phyloP scores from a whole-genome alignment of 2,113 vertebrate genomes.

The Geococcyx californianus region DNA sequence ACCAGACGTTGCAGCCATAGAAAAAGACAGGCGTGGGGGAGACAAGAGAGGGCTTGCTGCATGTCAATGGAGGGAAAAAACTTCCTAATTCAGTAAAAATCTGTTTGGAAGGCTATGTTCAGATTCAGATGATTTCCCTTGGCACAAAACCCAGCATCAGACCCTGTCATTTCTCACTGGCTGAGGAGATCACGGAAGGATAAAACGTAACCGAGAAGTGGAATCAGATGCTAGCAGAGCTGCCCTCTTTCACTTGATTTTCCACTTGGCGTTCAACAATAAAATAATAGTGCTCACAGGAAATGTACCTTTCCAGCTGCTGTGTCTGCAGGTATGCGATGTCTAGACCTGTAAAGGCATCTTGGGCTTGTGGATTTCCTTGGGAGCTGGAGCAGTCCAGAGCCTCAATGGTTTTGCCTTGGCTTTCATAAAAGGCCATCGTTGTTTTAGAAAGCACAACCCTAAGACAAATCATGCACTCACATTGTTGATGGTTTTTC shows the following conservation, averaged over 20 bases:
- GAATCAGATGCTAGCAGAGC: not conserved
- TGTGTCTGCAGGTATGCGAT: not conserved
- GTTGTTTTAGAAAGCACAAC: not conserved
- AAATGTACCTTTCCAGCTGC: not conserved
- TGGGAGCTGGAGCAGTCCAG: not conserved
- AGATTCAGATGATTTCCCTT: not conserved
- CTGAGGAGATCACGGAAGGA: not conserved
- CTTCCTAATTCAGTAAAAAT: not conserved
- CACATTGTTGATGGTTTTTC: not conserved
- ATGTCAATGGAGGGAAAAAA: not conserved
- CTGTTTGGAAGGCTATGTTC: not conserved
- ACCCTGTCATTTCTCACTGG: not conserved
- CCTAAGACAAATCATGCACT: not conserved
- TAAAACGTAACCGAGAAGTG: not conserved
- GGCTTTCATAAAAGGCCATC: not conserved
- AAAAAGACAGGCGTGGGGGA: not conserved
- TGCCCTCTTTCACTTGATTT: not conserved
- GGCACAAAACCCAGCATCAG: not conserved
- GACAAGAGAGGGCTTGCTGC: constrained; percentile 29
- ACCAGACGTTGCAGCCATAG: not conserved
- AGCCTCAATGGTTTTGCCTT: not conserved
- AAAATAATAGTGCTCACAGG: not conserved
- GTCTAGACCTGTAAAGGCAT: not conserved
- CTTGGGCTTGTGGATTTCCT: not conserved
- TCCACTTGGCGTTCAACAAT: not conserved